These are phyloP conservation scores for Luscinia megarhynchos DNA, from an alignment of 2,797 vertebrate genomes.

Conservation along the genomic window DNA sequence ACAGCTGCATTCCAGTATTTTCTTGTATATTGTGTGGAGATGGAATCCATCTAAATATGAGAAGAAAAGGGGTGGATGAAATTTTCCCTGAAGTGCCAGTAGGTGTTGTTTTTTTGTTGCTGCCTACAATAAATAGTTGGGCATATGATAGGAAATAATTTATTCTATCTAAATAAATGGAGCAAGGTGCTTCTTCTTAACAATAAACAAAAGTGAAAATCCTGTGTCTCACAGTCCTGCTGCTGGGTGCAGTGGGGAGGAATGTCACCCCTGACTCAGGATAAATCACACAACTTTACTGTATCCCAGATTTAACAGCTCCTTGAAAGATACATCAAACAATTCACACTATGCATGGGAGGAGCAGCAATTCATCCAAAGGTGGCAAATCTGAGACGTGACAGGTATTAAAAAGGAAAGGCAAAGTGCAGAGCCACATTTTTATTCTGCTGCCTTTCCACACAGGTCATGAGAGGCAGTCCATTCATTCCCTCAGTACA, in stretches of 20 bases:
- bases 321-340: conserved; percentile 33
- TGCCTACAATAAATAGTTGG: background rate
- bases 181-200: background rate
- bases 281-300: background rate
- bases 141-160: background rate
- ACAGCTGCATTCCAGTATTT: background rate
- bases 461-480: conserved; percentile 30
- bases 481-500: background rate
- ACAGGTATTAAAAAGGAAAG: conserved; percentile 43
- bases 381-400: conserved; percentile 47
- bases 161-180: background rate
- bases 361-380: conserved; percentile 45
- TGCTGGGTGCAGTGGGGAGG: background rate
- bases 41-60: background rate
- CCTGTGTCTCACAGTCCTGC: background rate
- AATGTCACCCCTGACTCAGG: background rate
- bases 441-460: conserved; percentile 51
- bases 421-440: conserved; percentile 36
- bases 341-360: conserved; percentile 43
- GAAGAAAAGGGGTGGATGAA: background rate
- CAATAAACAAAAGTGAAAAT: background rate
- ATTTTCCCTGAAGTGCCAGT: background rate
- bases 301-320: conserved; percentile 35
- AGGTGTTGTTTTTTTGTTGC: background rate
- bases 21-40: background rate